Evolutionary conservation across 2,113 vertebrate species (phyloP), one percentile per base, ranked within the genome.

Genomic region (Silurus asotus): DNA sequence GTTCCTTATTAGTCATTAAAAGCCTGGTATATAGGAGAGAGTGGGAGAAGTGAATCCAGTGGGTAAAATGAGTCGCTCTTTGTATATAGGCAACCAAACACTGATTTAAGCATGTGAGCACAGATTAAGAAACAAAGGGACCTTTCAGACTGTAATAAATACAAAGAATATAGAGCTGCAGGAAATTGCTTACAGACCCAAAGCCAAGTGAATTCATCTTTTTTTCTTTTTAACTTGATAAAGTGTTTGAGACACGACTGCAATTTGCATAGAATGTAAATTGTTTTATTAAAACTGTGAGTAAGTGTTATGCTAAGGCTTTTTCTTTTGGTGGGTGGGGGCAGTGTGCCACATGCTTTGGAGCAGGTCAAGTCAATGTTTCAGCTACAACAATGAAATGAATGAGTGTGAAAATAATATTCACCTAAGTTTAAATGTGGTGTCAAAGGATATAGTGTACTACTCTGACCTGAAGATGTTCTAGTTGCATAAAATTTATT

Each of bases 1-100:
- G 70, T 74, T 74, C 70, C 17, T 49, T 74, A 74, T 74, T 74
- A 69, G 25, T 69, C 25, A 69, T 14, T 69, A 37, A 69, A 69
- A 69, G 13, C 37, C 65, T 37, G 13, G 8, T 28, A 28, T 37
- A 67, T 67, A 67, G 64, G 64, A 67, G 1, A 67, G 11, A 14
- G 64, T 0, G 0, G 13, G n/a, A 28, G 64, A 67, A 67, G 64
- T 28, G 64, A 28, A 28, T 10, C 11, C n/a, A 28, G 11, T 19
- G 37, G 8, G 69, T 72, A 72, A 72, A 48, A 72, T 72, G 37
- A 72, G 8, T 72, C 4, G 37, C 7, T 19, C 69, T 72, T 48
- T 72, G 69, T 72, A 72, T 48, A 72, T 70, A 70, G 67, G 67
- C 28, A 70, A 7, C 28, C 69, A 72, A 45, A 48, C 69, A 45